A percentile compares a stretch with the other conserved stretches of the same genome.
Evolutionary conservation across 2,113 vertebrate species (phyloP).

Genomic region (Phrynocephalus versicolor): DNA sequence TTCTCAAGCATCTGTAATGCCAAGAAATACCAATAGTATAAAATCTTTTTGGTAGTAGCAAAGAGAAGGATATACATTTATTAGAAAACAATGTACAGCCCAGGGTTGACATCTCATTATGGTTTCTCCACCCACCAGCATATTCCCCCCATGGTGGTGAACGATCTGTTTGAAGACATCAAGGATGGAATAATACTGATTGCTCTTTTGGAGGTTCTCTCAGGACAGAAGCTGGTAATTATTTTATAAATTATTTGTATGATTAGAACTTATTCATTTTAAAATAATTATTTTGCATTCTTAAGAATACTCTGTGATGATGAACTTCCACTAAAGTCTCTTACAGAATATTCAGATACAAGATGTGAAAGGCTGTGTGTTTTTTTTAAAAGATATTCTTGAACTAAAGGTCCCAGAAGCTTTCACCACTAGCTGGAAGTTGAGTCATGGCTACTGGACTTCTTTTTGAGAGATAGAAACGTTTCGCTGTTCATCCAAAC

Average conservation of each 20-base stretch:
- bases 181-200: slow-evolving; percentile 92
- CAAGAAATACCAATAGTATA: no score
- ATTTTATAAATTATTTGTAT: slow-evolving; percentile 12
- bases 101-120: background rate
- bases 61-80: background rate
- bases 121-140: slow-evolving; percentile 73
- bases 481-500: no score
- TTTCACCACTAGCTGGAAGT: no score
- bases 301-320: background rate
- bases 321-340: background rate
- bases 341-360: background rate
- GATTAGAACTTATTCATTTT: background rate
- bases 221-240: slow-evolving; percentile 92
- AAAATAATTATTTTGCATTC: background rate
- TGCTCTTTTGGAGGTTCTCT: slow-evolving; percentile 90
- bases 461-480: no score
- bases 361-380: no score
- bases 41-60: no score
- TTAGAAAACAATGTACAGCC: background rate
- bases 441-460: no score
- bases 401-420: background rate
- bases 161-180: slow-evolving; percentile 93
- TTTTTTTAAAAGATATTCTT: no score
- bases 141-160: slow-evolving; percentile 88
- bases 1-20: background rate